Base-by-base conservation (phyloP, 2,888 invertebrate genomes). In the Dendrolimus houi region DNA sequence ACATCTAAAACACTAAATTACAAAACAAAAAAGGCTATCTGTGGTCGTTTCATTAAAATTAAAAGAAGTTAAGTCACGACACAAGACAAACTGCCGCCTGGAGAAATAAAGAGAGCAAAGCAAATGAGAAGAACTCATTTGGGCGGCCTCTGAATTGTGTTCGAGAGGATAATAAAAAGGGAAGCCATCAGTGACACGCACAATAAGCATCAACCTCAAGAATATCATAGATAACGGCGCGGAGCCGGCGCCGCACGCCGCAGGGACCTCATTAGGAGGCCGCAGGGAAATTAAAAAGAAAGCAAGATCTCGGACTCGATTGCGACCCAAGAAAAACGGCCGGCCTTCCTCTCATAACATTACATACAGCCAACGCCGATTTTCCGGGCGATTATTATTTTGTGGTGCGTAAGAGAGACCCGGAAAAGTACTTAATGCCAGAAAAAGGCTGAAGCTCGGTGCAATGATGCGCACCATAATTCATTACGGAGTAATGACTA, bases 251-350 rank as follows among this genome's bases (percentile, higher is more conserved):
- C 68, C 65, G 78, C 79, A 9, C 80, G 81, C 83, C 84, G 77
- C 76, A 73, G 87, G 85, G 90, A 87, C 82, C 87, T 90, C 90
- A 90, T 90, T 90, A 90, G 88, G 87, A 83, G 87, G 77, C 90
- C 90, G 86, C 85, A 85, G 91, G 91, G 91, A 91, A 91, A 91
- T 91, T 91, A 90, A 90, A 90, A 90, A 90, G 90, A 89, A 90
- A 91, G 81, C 88, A 89, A 89, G 85, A 87, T 81, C 87, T 88
- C 83, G 90, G 89, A 89, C 90, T 86, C 89, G 83, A 89, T 87
- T 87, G 87, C 84, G 82, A 75, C 77, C 77, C 77, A 79, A 83
- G 85, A 84, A 79, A 86, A 87, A 85, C 85, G 83, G 75, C 74
- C 78, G 82, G 76, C 81, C 84, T 85, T 84, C 83, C 85, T 85